phyloP scores from a whole-genome alignment of 2,888 invertebrate species.

The Lamellibrachia satsuma region DNA sequence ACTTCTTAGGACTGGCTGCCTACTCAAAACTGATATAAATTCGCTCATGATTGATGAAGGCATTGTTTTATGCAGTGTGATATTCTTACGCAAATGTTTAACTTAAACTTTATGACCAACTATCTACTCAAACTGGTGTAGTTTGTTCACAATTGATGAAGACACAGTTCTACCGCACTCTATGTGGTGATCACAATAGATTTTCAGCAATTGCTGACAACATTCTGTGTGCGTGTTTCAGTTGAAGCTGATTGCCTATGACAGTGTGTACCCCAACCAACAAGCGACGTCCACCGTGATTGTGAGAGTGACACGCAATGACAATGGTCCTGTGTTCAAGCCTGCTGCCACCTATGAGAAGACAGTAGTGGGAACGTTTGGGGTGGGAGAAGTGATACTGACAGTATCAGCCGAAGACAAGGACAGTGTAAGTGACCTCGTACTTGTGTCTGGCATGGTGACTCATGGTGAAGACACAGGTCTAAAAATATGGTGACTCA shows the following conservation, averaged over 20 bases:
- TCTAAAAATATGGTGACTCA: too few species aligned
- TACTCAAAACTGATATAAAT: too few species aligned
- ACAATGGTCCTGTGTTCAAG: conserved; percentile 48
- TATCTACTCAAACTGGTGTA: too few species aligned
- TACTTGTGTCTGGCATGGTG: not conserved
- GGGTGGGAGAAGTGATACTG: conserved; percentile 37
- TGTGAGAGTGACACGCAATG: conserved; percentile 53
- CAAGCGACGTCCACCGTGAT: conserved; percentile 43
- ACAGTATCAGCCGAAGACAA: conserved; percentile 37
- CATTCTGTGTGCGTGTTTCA: conserved; percentile 19
- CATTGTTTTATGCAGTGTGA: not conserved
- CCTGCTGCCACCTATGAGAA: conserved; percentile 40
- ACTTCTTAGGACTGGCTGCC: too few species aligned
- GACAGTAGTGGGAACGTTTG: conserved; percentile 33
- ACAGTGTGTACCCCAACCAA: conserved; percentile 48
- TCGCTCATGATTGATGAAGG: too few species aligned
- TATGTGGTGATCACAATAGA: not conserved
- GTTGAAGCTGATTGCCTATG: conserved; percentile 50
- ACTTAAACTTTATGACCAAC: too few species aligned
- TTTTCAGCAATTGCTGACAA: not conserved
- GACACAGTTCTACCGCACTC: not conserved
- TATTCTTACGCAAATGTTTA: too few species aligned
- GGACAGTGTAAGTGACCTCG: conserved; percentile 33
- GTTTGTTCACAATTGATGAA: too few species aligned
- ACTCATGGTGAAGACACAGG: not conserved